Evolutionary conservation across 2,797 vertebrate genomes (phyloP).

Genomic region (Percopsis omiscomaycus): DNA sequence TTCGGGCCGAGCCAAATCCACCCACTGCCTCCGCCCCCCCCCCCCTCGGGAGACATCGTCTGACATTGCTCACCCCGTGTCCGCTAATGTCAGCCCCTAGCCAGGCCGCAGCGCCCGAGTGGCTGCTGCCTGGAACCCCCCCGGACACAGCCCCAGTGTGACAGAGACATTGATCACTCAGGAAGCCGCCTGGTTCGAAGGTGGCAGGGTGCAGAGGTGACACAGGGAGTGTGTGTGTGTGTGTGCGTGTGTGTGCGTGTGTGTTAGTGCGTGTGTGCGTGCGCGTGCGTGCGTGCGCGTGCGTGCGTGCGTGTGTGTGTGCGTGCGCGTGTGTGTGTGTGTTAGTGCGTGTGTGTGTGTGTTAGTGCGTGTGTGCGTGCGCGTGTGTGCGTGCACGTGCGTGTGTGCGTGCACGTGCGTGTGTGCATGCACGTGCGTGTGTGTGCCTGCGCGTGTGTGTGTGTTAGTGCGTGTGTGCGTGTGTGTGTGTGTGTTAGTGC

Average conservation of each 20-base stretch:
- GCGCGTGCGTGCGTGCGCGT: slow-evolving; percentile 6
- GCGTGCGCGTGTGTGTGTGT: background rate
- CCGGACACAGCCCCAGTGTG: slow-evolving; percentile 64
- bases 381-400: background rate
- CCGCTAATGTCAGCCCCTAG: slow-evolving; percentile 79
- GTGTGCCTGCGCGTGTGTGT: background rate
- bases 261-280: slow-evolving; percentile 17
- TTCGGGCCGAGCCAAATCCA: slow-evolving; percentile 63
- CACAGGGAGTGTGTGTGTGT: background rate
- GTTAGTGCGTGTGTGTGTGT: background rate
- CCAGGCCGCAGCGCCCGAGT: slow-evolving; percentile 54
- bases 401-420: background rate
- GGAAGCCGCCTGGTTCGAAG: slow-evolving; percentile 67
- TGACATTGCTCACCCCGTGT: slow-evolving; percentile 82
- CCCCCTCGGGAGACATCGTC: slow-evolving; percentile 64
- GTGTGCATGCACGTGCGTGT: slow-evolving; percentile 18
- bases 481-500: slow-evolving; percentile 11
- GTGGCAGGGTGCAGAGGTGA: slow-evolving; percentile 12
- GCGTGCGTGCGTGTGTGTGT: background rate
- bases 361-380: too few relatives aligned
- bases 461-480: slow-evolving; percentile 14
- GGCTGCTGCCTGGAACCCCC: slow-evolving; percentile 45
- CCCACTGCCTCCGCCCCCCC: slow-evolving; percentile 55
- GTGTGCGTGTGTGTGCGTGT: slow-evolving; percentile 7
- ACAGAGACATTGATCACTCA: slow-evolving; percentile 85